phyloP scores from a whole-genome alignment of 2,113 vertebrate species.

The Maccullochella peelii region DNA sequence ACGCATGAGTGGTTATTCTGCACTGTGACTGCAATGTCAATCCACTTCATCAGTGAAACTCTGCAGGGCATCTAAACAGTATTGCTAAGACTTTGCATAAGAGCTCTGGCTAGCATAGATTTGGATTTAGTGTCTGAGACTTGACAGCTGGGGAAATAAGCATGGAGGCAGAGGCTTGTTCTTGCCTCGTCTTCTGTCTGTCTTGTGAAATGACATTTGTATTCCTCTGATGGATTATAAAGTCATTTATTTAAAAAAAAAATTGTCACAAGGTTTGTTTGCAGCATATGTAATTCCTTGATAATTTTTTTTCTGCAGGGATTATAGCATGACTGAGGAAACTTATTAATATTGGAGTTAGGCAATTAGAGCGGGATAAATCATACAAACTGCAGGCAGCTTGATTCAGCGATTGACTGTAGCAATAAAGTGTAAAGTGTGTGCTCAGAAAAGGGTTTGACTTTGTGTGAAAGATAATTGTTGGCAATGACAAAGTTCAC shows the following conservation, averaged over 20 bases:
- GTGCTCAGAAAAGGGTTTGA: constrained; percentile 27
- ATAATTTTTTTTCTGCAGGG: constrained; percentile 44
- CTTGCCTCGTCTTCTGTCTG: constrained; percentile 13
- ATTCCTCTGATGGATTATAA: constrained; percentile 58
- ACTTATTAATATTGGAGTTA: constrained; percentile 44
- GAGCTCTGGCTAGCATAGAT: constrained; percentile 26
- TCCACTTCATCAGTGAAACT: constrained; percentile 31
- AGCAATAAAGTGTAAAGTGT: neutral
- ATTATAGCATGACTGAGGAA: constrained; percentile 43
- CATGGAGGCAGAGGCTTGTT: constrained; percentile 19
- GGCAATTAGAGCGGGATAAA: constrained; percentile 58
- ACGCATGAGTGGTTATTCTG: neutral
- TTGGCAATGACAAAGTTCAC: neutral
- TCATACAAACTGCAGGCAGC: constrained; percentile 28
- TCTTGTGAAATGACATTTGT: constrained; percentile 46
- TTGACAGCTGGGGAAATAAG: constrained; percentile 48
- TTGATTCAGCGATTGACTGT: constrained; percentile 14
- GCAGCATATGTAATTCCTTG: constrained; percentile 20
- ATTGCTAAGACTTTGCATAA: constrained; percentile 34
- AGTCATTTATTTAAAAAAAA: constrained; percentile 24
- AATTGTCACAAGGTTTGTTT: constrained; percentile 19
- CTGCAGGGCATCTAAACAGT: constrained; percentile 32
- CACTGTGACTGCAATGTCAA: constrained; percentile 24
- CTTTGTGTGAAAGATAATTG: constrained; percentile 36
- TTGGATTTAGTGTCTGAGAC: constrained; percentile 46